Conservation (phyloP, 2,113 vertebrate genomes). For the Brachyistius frenatus region DNA sequence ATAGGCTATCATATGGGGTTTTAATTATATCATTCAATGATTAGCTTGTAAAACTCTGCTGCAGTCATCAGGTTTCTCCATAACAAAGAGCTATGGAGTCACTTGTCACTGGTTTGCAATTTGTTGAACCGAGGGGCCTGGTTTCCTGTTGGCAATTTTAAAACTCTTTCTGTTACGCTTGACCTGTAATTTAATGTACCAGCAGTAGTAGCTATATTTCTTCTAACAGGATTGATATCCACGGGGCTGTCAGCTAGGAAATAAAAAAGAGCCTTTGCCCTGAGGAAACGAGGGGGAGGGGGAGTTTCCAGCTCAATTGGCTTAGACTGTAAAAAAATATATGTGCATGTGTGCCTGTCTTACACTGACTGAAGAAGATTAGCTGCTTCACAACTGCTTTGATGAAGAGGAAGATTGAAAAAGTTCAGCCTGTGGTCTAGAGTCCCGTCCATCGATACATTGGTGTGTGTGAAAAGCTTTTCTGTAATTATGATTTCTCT, state of each 20-base stretch:
- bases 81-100: constrained; percentile 6
- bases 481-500: constrained; percentile 21
- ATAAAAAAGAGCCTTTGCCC: constrained; percentile 57
- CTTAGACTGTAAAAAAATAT: background rate
- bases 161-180: constrained; percentile 32
- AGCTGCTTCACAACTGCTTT: constrained; percentile 5
- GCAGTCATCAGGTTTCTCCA: background rate
- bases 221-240: constrained; percentile 56
- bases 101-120: constrained; percentile 30
- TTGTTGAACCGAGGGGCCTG: constrained; percentile 21
- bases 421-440: background rate
- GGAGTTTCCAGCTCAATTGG: constrained; percentile 37
- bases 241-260: constrained; percentile 44
- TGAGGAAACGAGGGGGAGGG: background rate
- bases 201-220: constrained; percentile 49
- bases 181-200: constrained; percentile 59
- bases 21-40: constrained; percentile 18
- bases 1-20: background rate
- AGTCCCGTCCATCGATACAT: constrained; percentile 14
- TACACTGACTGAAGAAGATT: constrained; percentile 6
- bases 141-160: constrained; percentile 47
- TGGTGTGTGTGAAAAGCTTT: constrained; percentile 4
- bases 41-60: constrained; percentile 3
- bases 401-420: constrained; percentile 6
- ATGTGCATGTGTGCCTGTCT: constrained; percentile 14